Evolutionary conservation across 2,888 invertebrate genomes (phyloP).

Genomic region (Esperia sulphurella): DNA sequence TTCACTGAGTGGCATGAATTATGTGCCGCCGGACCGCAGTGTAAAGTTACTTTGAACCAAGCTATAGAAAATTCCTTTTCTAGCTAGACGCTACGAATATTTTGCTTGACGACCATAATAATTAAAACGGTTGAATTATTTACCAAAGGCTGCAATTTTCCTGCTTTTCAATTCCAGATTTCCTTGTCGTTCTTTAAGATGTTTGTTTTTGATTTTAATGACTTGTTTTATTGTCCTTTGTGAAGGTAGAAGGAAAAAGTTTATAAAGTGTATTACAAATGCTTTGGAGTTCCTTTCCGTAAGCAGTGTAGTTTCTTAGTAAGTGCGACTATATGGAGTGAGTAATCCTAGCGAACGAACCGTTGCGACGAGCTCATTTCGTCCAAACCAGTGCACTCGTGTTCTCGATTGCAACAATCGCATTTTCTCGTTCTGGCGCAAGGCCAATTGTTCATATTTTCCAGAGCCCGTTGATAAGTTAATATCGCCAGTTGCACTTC

Average conservation of each 20-base stretch:
- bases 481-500: slow-evolving; percentile 23
- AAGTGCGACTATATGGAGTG: background rate
- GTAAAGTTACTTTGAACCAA: slow-evolving; percentile 59
- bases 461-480: slow-evolving; percentile 33
- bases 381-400: slow-evolving; percentile 13
- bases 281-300: background rate
- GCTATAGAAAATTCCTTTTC: slow-evolving; percentile 46
- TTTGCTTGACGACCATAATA: slow-evolving; percentile 8
- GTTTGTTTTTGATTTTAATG: slow-evolving; percentile 2
- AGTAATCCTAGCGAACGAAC: slow-evolving; percentile 4
- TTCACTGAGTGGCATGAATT: slow-evolving; percentile 67
- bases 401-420: slow-evolving; percentile 39
- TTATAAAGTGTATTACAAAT: background rate
- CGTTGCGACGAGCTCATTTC: slow-evolving; percentile 12
- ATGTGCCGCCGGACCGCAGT: slow-evolving; percentile 55
- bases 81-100: slow-evolving; percentile 21
- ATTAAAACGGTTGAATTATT: slow-evolving; percentile 1
- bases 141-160: slow-evolving; percentile 2
- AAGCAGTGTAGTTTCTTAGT: background rate
- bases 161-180: slow-evolving; percentile 6
- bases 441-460: slow-evolving; percentile 44
- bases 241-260: background rate
- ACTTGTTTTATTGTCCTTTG: background rate
- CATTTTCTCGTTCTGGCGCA: slow-evolving; percentile 40
- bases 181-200: background rate